Evolutionary conservation across 2,113 vertebrate genomes (phyloP), one percentile per base, ranked within the genome.

Genomic region (Pristiophorus japonicus): DNA sequence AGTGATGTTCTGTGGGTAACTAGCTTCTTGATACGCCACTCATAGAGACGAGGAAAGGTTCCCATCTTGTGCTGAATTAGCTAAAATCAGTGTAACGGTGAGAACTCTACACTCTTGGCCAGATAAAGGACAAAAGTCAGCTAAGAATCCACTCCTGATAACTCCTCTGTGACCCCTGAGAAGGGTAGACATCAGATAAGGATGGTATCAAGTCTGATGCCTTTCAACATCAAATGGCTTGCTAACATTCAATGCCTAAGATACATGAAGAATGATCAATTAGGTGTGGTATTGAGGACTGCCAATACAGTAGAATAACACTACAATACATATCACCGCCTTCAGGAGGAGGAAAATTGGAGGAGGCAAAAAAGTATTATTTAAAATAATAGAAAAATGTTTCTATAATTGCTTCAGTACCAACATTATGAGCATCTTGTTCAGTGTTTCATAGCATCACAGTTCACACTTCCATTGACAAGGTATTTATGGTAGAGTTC

Each of bases 41-140:
- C 67, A 34, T 70, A 70, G 27, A 70, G 27, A 30, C 4, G 51
- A 51, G 2, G 51, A 51, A 51, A 51, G 51, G 1, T 51, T 4
- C 5, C 24, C 5, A 70, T 70, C 24, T 30, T 10, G 24, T 70
- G 27, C 27, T 70, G 67, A 70, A 70, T 70, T 70, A 70, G 8
- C 27, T 70, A 70, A 70, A 70, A 24, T 27, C 27, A 70, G 27
- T 20, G 27, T 45, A 85, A 51, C 45, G 51, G 7, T 27, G 84
- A 75, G 27, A 75, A 75, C 20, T 24, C 34, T 8, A 27, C 45
- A 87, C 20, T 87, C 84, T 51, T 27, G 42, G 42, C 27, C 51
- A 55, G 85, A 51, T 51, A 88, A 88, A 88, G 85, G 85, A 88
- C 51, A 88, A 88, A 88, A 34, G 8, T 51, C 85, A 88, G 85